Evolutionary conservation across 2,113 vertebrate genomes (phyloP).

Genomic region (Sciurus niger): DNA sequence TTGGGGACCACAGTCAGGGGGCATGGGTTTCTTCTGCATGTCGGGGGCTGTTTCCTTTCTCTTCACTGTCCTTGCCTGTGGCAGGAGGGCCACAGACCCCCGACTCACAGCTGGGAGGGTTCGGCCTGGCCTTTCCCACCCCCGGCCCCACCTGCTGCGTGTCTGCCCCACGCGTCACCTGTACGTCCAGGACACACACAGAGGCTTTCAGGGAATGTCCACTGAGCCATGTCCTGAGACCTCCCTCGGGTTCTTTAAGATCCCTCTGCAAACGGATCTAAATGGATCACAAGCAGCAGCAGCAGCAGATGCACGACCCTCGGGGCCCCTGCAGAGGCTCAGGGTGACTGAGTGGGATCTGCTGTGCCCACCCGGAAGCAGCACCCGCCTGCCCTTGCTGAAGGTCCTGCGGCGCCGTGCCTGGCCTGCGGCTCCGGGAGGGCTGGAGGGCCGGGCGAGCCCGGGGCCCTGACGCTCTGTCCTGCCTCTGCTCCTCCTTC

Average conservation of each 20-base stretch:
- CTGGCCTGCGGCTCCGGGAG: not conserved
- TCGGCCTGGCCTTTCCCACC: not conserved
- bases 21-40: not conserved
- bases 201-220: not conserved
- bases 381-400: not conserved
- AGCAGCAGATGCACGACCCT: not conserved
- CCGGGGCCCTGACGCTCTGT: no score
- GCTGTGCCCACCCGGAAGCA: not conserved
- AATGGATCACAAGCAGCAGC: not conserved
- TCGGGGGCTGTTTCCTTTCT: not conserved
- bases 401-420: rapidly evolving
- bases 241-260: not conserved
- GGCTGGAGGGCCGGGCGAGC: no score
- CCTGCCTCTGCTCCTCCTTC: not conserved
- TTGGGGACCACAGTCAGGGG: not conserved
- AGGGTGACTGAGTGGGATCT: not conserved
- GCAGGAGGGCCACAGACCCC: not conserved
- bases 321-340: not conserved
- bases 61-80: not conserved
- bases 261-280: not conserved
- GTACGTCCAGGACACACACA: not conserved
- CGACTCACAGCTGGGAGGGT: not conserved
- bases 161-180: not conserved
- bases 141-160: not conserved
- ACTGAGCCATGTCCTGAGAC: rapidly evolving